phyloP scores from a whole-genome alignment of 2,113 vertebrate species.

The Murina feae region DNA sequence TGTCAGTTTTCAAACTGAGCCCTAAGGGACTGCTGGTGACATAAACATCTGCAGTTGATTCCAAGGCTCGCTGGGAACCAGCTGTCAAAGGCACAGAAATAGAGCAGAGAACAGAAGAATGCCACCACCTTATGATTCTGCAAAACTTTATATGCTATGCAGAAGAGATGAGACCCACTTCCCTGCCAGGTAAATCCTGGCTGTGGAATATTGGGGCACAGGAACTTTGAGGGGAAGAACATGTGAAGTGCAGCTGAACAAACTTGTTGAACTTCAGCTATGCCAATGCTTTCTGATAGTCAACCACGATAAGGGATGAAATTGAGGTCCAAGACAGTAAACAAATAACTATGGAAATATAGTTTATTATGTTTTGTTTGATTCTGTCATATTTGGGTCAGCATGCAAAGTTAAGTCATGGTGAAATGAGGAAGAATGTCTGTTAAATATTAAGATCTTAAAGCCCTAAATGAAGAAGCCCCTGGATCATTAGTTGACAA shows the following conservation, averaged over 20 bases:
- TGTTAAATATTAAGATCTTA: neutral
- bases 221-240: neutral
- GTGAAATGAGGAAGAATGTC: neutral
- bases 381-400: neutral
- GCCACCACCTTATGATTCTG: neutral
- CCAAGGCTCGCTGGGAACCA: neutral
- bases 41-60: neutral
- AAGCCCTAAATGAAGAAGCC: neutral
- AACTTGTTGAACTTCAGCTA: neutral
- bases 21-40: neutral
- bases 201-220: neutral
- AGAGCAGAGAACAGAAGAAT: slow-evolving; percentile 2
- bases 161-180: neutral
- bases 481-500: neutral
- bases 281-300: neutral
- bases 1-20: slow-evolving; percentile 6
- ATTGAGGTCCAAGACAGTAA: neutral
- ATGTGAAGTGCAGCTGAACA: neutral
- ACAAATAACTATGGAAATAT: neutral
- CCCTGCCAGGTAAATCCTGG: neutral
- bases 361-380: neutral
- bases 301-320: neutral
- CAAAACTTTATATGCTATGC: neutral
- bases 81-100: neutral
- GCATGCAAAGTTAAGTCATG: neutral